Base-by-base conservation (phyloP, 2,888 invertebrate species). In the Rhogogaster chlorosoma region DNA sequence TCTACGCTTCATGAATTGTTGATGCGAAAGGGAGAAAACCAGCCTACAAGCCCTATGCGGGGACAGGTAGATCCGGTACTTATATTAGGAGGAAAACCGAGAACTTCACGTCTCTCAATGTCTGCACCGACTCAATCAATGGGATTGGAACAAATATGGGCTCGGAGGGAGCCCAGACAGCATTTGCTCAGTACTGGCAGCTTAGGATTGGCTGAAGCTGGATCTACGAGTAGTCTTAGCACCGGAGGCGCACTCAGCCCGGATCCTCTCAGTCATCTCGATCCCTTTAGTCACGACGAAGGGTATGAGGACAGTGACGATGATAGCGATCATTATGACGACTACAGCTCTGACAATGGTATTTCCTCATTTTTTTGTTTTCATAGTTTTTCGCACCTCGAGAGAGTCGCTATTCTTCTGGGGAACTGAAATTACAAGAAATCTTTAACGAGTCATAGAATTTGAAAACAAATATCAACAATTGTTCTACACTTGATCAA, bases 241-340 rank as follows among this genome's bases (percentile, higher is more conserved):
- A 96, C 96, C 0, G 97, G 97, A 86, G 97, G 97, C 85, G 95
- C 98, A 36, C 94, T 98, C 26, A 98, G 98, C 92, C 98, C 98
- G 6, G 97, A 97, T 89, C 92, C 92, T 29, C 89, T 92, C 15
- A 96, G 96, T 84, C 96, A 95, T 88, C 94, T 95, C 49, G 92
- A 92, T 84, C 92, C 90, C 80, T 96, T 97, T 89, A 98, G 97
- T 61, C 97, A 97, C 89, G 98, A 98, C 91, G 98, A 98, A 92
- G 97, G 97, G 71, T 96, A 96, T 87, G 96, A 96, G 89, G 97
- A 97, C 89, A 96, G 97, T 73, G 97, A 97, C 92, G 97, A 97
- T 89, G 98, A 98, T 89, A 97, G 97, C 91, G 97, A 97, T 92
- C 96, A 97, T 94, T 97, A 98, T 93, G 98, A 97, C 91, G 98